phyloP scores from a whole-genome alignment of 92 coral and sea anemone genomes.

The Parazoanthus darwini region DNA sequence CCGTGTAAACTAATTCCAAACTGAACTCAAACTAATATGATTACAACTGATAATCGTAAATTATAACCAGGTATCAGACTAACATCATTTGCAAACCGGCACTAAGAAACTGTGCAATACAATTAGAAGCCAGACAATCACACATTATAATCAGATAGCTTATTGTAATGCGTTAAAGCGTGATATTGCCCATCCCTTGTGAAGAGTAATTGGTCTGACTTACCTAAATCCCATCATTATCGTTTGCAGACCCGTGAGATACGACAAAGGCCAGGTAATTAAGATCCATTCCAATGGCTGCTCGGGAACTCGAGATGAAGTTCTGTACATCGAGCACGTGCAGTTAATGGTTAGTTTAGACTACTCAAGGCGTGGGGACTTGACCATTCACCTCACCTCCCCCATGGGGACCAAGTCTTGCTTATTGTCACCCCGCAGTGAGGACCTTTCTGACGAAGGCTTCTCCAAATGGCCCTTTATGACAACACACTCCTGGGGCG shows the following conservation, averaged over 20 bases:
- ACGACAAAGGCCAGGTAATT: constrained; percentile 75
- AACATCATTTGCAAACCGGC: too few relatives aligned
- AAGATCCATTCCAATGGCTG: constrained; percentile 98
- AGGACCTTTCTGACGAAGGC: constrained; percentile 98
- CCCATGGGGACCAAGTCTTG: constrained; percentile 99
- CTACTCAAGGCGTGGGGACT: constrained; percentile 94
- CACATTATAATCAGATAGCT: too few relatives aligned
- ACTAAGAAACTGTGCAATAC: too few relatives aligned
- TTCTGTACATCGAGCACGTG: constrained; percentile 93
- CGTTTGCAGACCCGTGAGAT: constrained; percentile 70
- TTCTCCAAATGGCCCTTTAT: constrained; percentile 99
- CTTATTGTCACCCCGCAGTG: constrained; percentile 87
- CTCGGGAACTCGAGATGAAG: constrained; percentile 78
- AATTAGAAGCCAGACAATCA: too few relatives aligned
- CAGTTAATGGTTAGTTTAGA: constrained; percentile 90
- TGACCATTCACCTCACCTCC: constrained; percentile 87
- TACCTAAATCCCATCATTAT: not conserved
- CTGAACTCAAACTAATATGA: too few relatives aligned
- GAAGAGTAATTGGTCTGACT: too few relatives aligned
- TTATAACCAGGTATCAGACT: too few relatives aligned
- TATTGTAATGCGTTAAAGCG: too few relatives aligned
- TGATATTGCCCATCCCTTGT: too few relatives aligned
- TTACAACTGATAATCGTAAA: too few relatives aligned
- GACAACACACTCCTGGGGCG: constrained; percentile 99
- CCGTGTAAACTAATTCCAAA: too few relatives aligned